phyloP scores from a whole-genome alignment of 1,140 invertebrate species.

The Dolichoris vasculosae region DNA sequence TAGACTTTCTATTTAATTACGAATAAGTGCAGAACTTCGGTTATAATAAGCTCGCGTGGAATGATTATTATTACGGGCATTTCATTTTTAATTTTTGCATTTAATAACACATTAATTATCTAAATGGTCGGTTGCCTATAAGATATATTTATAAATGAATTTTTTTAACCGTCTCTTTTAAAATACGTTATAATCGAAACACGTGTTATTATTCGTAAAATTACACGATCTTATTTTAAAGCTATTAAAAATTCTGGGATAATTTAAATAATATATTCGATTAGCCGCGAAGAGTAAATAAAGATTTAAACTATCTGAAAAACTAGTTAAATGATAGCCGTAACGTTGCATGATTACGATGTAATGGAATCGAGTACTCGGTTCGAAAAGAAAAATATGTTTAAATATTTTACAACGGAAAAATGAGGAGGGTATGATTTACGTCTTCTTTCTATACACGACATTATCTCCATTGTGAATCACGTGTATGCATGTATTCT shows the following conservation, averaged over 20 bases:
- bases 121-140: too few species aligned
- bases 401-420: constrained; percentile 11
- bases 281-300: background rate
- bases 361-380: background rate
- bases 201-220: too few species aligned
- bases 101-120: too few species aligned
- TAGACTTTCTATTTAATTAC: background rate
- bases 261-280: background rate
- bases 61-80: too few species aligned
- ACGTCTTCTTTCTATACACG: constrained; percentile 1
- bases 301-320: background rate
- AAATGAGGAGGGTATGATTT: constrained; percentile 20
- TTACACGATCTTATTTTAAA: background rate
- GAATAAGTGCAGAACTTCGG: background rate
- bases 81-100: too few species aligned
- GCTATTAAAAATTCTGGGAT: background rate
- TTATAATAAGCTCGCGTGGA: too few species aligned
- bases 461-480: constrained; percentile 1
- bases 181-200: too few species aligned
- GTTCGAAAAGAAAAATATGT: background rate
- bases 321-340: background rate
- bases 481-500: constrained; percentile 5
- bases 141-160: too few species aligned
- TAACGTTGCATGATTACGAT: background rate
- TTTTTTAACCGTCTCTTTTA: too few species aligned